A percentile compares a stretch with the other conserved stretches of the same genome.
Conservation (phyloP, 2,113 vertebrate species). For the Globicephala melas region DNA sequence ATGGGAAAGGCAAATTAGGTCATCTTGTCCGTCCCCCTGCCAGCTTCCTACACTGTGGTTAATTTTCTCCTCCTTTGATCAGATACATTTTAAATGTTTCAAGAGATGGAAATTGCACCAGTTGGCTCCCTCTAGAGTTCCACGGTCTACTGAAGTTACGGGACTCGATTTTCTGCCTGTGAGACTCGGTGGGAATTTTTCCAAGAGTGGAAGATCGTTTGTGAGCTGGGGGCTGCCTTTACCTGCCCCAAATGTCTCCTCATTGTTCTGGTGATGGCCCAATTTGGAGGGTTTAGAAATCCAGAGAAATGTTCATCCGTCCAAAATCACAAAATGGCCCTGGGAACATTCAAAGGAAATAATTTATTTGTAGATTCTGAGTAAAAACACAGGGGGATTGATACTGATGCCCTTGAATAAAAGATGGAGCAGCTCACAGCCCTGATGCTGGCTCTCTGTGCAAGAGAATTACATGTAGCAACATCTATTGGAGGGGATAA, state of each 20-base stretch:
- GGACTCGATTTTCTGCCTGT: slow-evolving; percentile 60
- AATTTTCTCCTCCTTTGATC: slow-evolving; percentile 78
- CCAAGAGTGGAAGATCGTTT: slow-evolving; percentile 53
- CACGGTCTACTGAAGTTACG: slow-evolving; percentile 49
- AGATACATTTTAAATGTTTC: slow-evolving; percentile 78
- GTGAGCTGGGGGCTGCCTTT: not conserved
- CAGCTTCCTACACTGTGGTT: slow-evolving; percentile 77
- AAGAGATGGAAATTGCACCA: slow-evolving; percentile 75
- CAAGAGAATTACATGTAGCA: not conserved
- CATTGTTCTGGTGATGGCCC: not conserved
- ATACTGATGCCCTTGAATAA: slow-evolving; percentile 54
- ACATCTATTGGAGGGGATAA: not conserved
- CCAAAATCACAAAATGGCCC: slow-evolving; percentile 46
- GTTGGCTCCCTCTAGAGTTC: slow-evolving; percentile 62
- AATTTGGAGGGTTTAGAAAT: not conserved
- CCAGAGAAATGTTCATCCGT: not conserved
- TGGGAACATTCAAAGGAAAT: slow-evolving; percentile 43
- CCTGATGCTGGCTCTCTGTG: not conserved
- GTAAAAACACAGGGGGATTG: not conserved
- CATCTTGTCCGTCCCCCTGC: slow-evolving; percentile 73
- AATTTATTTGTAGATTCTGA: slow-evolving; percentile 47
- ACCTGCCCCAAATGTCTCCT: not conserved
- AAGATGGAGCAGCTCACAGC: not conserved
- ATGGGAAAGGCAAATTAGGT: slow-evolving; percentile 79
- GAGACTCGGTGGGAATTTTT: slow-evolving; percentile 56